Evolutionary conservation across 2,888 invertebrate species (phyloP), one percentile per base, ranked within the genome.

Genomic region (Apomyelois bistriatella): DNA sequence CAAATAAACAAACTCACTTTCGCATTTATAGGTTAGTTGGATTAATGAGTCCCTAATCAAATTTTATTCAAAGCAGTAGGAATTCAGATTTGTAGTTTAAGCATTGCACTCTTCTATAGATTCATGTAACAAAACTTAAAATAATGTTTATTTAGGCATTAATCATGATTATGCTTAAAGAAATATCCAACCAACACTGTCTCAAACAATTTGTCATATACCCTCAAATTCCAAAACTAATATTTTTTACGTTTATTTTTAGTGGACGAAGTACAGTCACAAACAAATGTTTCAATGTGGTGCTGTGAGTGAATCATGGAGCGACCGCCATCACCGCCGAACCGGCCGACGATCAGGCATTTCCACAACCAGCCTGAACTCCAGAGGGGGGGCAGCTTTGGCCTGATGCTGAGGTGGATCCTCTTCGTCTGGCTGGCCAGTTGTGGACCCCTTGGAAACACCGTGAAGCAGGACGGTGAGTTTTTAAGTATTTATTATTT

Each of bases 291-390:
- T 61, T 65, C 59, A 61, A 68, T 69, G 68, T 55, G 63, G 62
- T 62, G 67, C 61, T 58, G 57, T 60, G 60, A 49, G 56, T 62
- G 54, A 56, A 70, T 50, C 55, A 88, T 88, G 88, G 82, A 78
- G 59, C 73, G 76, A 51, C 72, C 72, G 55, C 68, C 70, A 57
- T 59, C 68, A 52, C 66, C 68, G 55, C 71, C 74, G 61, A 72
- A 66, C 61, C 70, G 76, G 68, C 86, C 89, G 59, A 85, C 89
- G 40, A 83, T 79, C 61, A 69, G 89, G 64, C 89, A 88, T 62
- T 88, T 88, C 70, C 89, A 89, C 75, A 88, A 88, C 71, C 88
- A 87, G 72, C 89, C 87, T 5, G 88, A 88, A 69, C 71, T 89
- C 67, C 85, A 77, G 72, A 65, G 79, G 32, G 76, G 82, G 1